A percentile compares a stretch with the other conserved stretches of the same genome.
These are phyloP conservation scores for Anorthoa munda DNA, from an alignment of 2,888 invertebrate species.

Conservation along the genomic window DNA sequence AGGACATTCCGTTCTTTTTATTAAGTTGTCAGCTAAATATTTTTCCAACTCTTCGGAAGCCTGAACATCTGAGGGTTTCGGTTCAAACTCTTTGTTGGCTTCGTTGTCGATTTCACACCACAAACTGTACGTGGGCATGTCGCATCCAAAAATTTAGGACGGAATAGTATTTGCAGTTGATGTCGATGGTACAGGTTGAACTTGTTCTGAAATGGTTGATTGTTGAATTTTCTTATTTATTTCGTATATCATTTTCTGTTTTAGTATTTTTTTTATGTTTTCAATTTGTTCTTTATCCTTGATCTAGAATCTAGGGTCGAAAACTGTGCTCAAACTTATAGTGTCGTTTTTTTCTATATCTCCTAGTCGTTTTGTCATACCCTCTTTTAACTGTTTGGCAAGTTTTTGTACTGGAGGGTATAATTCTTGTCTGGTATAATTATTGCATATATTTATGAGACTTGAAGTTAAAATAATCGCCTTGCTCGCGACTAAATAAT, in stretches of 20 bases:
- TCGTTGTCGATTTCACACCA: no score
- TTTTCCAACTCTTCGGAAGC: background rate
- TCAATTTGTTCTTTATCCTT: background rate
- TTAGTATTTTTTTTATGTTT: background rate
- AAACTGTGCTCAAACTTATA: conserved; percentile 11
- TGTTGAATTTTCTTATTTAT: background rate
- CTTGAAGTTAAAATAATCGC: background rate
- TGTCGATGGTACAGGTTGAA: background rate
- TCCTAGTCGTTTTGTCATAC: background rate
- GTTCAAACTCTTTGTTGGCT: background rate
- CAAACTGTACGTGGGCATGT: no score
- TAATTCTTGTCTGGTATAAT: conserved; percentile 11
- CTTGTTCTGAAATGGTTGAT: background rate
- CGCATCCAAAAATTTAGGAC: background rate
- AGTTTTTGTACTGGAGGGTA: background rate
- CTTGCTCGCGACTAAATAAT: conserved; percentile 10
- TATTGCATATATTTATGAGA: conserved; percentile 4
- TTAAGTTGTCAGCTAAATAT: conserved; percentile 3
- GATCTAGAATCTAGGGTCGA: conserved; percentile 1
- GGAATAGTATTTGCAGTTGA: background rate
- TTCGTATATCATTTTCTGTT: background rate
- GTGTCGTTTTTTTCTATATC: background rate
- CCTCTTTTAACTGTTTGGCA: background rate
- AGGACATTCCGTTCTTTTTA: background rate
- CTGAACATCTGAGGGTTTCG: background rate